Base-by-base conservation (phyloP, 2,888 invertebrate genomes). In the Parascotia fuliginaria region DNA sequence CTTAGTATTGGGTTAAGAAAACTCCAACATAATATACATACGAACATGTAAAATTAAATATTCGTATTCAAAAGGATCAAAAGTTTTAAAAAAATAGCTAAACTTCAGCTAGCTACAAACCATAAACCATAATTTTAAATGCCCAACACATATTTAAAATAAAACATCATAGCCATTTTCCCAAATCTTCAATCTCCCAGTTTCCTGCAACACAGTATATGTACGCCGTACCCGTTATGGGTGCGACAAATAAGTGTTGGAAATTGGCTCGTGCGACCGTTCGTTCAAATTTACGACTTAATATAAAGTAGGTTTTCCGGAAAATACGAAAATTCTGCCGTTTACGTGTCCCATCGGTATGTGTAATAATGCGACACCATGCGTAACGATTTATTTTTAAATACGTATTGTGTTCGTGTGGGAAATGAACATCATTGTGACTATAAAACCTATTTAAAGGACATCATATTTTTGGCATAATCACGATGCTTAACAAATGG, bases 261-360 rank as follows among this genome's bases (percentile, higher is more conserved):
- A 79, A 81, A 81, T 80, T 79, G 82, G 77, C 73, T 75, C 75
- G 71, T 72, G 65, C 73, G 79, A 59, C 63, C 65, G 79, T 81
- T 78, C 63, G 72, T 73, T 72, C 74, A 72, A 83, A 85, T 85
- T 85, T 85, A 85, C 79, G 83, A 78, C 79, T 83, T 81, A 83
- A 85, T 85, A 83, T 83, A 81, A 83, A 78, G 74, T 79, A 75
- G 78, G 75, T 76, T 83, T 81, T 72, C 75, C 70, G 73, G 73
- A 71, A 51, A 42, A 45, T 51, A 37, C 40, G 71, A 67, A 74
- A 70, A 75, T 77, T 74, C 72, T 65, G 63, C 59, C 65, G 57
- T 67, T 64, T 63, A 63, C 54, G 68, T 68, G 73, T 65, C 67
- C 70, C 68, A 65, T 69, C 66, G 74, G 69, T 66, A 66, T 65